Evolutionary conservation across 2,113 vertebrate species (phyloP).

Genomic region (Dromiciops gliroides): DNA sequence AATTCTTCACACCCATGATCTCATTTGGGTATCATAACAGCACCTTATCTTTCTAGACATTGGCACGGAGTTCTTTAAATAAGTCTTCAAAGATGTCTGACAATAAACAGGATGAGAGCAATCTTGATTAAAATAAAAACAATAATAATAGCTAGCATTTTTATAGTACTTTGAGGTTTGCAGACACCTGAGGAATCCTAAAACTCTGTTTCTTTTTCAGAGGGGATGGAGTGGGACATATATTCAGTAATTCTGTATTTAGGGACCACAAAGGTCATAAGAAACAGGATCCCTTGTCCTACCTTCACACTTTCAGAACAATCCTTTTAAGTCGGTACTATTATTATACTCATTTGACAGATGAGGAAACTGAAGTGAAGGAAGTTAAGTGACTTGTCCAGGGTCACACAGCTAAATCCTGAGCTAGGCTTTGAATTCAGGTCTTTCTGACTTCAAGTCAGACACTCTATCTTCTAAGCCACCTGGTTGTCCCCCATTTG

Average conservation of each 20-base stretch:
- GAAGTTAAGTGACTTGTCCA: background rate
- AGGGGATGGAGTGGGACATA: background rate
- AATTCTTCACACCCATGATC: background rate
- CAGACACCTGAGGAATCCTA: background rate
- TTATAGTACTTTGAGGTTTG: background rate
- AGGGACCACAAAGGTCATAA: no score
- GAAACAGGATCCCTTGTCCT: no score
- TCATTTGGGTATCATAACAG: background rate
- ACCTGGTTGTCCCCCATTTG: background rate
- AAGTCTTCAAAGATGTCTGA: background rate
- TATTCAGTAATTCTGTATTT: background rate
- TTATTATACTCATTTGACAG: background rate
- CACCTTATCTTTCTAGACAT: background rate
- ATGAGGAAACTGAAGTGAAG: background rate
- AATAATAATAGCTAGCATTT: background rate
- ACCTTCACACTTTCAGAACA: no score
- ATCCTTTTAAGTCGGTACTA: background rate
- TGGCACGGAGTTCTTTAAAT: background rate
- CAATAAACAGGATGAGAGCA: background rate
- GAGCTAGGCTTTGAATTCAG: background rate
- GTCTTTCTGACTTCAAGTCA: background rate
- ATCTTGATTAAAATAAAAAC: background rate
- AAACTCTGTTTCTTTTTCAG: background rate
- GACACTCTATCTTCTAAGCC: background rate
- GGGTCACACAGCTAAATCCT: background rate